These are phyloP conservation scores for Oryzias dopingdopingensis DNA, from an alignment of 2,797 vertebrate genomes.

Conservation along the genomic window DNA sequence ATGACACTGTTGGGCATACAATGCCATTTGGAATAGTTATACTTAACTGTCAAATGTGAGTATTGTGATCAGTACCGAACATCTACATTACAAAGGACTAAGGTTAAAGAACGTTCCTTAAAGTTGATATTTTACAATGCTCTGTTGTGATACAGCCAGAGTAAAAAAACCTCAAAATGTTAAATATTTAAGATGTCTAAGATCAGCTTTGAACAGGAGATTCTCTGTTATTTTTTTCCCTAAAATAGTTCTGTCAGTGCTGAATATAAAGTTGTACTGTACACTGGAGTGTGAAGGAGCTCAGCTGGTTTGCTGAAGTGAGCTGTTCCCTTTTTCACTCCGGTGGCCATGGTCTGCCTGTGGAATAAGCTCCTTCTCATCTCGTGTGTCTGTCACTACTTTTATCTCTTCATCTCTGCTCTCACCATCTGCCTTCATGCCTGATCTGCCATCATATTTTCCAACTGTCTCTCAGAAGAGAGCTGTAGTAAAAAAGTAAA, in stretches of 20 bases:
- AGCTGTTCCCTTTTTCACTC: conserved; percentile 65
- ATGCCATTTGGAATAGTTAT: too few relatives aligned
- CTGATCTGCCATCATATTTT: conserved; percentile 59
- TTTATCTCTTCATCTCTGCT: conserved; percentile 40
- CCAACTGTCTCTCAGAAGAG: conserved; percentile 54
- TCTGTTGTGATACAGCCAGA: too few relatives aligned
- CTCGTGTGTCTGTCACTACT: conserved; percentile 30
- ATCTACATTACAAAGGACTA: too few relatives aligned
- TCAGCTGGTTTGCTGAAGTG: conserved; percentile 64
- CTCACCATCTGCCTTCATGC: conserved; percentile 69
- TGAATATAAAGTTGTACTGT: conserved; percentile 47
- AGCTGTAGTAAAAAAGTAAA: conserved; percentile 11
- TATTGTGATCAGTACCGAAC: too few relatives aligned
- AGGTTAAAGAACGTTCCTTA: too few relatives aligned
- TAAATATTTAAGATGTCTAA: too few relatives aligned
- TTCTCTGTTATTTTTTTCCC: too few relatives aligned
- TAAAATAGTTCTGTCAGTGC: conserved; percentile 1
- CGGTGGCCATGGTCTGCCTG: conserved; percentile 56
- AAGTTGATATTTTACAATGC: too few relatives aligned
- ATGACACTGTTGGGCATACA: too few relatives aligned
- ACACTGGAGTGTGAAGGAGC: conserved; percentile 45
- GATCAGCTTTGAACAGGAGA: too few relatives aligned
- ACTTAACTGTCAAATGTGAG: too few relatives aligned
- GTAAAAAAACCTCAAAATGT: too few relatives aligned
- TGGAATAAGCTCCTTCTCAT: conserved; percentile 46